Base-by-base conservation (phyloP, 2,797 vertebrate genomes). In the Malurus splendens region DNA sequence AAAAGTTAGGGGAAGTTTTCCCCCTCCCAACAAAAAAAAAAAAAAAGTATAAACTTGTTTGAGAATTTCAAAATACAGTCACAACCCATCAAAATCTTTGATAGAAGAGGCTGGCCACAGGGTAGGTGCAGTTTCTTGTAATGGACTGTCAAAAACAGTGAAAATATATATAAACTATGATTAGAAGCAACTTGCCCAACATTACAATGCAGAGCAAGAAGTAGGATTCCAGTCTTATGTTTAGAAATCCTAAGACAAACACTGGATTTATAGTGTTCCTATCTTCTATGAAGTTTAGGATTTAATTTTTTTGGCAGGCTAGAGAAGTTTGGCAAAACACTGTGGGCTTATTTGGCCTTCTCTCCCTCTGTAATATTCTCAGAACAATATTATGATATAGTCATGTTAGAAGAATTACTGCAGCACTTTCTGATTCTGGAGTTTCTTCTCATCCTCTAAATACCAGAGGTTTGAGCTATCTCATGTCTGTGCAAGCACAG, bases 1-100 rank as follows among this genome's bases (percentile, higher is more conserved):
- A 22, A 82, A 73, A 70, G 75, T 2, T 45, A 32, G 13, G 5
- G 7, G 10, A 5, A 4, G 7, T 16, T 12, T 18, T 18, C 2
- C 1, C 0, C 2, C 1, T 6, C 2, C 0, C 36, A 36, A 33
- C 33, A 33, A 0, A 59, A 22, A 27, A 27, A 23, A 18, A n/a
- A 8, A 27, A 23, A 18, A n/a, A 8, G 1, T 64, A 28, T 44
- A 62, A 71, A 64, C 4, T 62, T 61, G 25, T 12, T 62, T 56
- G 9, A 41, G 38, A 6, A 7, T 66, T 90, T 91, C 41, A 62
- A 75, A 65, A 56, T 39, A 76, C 17, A 47, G 14, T 72, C 12
- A 32, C 6, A 70, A 41, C 10, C 18, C 19, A 65, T n/a, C 17
- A 51, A 87, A 93, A 52, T 41, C 44, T 84, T 86, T 78, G 30